phyloP scores from a whole-genome alignment of 2,113 vertebrate species.

The Notarius quadriscutis region DNA sequence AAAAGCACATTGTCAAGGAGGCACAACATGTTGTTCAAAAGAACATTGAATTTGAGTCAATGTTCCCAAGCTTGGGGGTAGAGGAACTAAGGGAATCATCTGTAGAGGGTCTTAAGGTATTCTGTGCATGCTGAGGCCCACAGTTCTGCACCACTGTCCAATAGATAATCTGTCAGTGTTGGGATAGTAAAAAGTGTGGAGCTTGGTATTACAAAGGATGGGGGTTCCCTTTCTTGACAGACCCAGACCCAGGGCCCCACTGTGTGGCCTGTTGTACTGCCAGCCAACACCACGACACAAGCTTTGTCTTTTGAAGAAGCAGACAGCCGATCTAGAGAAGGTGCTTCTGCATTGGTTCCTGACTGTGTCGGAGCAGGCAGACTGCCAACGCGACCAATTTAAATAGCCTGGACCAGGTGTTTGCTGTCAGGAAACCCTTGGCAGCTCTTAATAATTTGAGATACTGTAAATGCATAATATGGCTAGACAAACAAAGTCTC shows the following conservation, averaged over 20 bases:
- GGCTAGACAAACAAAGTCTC: conserved; percentile 64
- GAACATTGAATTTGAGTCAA: conserved; percentile 54
- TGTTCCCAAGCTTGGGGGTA: conserved; percentile 31
- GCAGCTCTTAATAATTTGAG: conserved; percentile 70
- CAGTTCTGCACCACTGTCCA: conserved; percentile 59
- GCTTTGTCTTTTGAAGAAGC: conserved; percentile 23
- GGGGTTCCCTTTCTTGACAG: conserved; percentile 58
- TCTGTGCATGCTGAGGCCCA: conserved; percentile 60
- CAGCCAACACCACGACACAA: conserved; percentile 54
- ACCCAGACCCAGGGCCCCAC: conserved; percentile 67
- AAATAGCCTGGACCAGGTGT: conserved; percentile 73
- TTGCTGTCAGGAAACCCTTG: conserved; percentile 67
- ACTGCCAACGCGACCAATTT: conserved; percentile 63
- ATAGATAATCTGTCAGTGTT: conserved; percentile 70
- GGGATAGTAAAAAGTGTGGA: conserved; percentile 62
- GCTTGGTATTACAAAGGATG: conserved; percentile 42
- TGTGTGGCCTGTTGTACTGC: conserved; percentile 69
- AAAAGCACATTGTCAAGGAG: conserved; percentile 48
- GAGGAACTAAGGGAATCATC: conserved; percentile 62
- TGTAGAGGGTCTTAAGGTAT: conserved; percentile 61
- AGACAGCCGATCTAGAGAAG: conserved; percentile 52
- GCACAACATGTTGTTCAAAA: conserved; percentile 15
- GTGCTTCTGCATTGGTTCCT: conserved; percentile 61
- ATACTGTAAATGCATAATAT: conserved; percentile 74
- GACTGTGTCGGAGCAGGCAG: conserved; percentile 59